Evolutionary conservation across 2,888 invertebrate genomes (phyloP).

Genomic region (Harpagoxenus sublaevis): DNA sequence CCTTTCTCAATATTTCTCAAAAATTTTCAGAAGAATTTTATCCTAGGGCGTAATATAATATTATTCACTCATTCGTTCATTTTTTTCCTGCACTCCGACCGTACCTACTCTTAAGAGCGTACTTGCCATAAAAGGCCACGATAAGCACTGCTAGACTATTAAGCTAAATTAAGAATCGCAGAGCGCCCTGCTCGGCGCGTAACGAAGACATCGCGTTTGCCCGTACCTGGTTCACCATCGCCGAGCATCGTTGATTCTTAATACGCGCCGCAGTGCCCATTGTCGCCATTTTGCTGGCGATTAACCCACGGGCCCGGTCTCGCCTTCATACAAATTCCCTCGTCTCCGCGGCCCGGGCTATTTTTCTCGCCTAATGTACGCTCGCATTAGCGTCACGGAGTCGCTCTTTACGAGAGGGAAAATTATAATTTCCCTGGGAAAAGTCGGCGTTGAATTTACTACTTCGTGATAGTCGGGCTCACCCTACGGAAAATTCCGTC

Average conservation of each 20-base stretch:
- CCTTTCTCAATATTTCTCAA: background rate
- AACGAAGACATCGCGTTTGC: constrained; percentile 39
- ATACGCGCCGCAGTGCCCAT: constrained; percentile 68
- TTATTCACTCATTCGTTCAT: background rate
- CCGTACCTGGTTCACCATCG: constrained; percentile 45
- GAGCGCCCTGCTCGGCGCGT: background rate
- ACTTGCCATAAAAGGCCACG: background rate
- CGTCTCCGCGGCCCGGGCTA: constrained; percentile 66
- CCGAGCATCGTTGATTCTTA: constrained; percentile 71
- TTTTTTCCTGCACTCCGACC: background rate
- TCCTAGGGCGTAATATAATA: background rate
- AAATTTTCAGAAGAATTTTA: constrained; percentile 1
- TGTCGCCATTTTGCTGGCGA: constrained; percentile 76
- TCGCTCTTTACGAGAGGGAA: constrained; percentile 75
- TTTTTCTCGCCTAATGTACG: constrained; percentile 79
- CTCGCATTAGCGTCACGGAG: constrained; percentile 78
- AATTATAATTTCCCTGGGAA: constrained; percentile 80
- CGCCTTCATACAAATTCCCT: constrained; percentile 72
- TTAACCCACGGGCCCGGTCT: constrained; percentile 70
- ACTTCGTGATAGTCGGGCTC: constrained; percentile 70
- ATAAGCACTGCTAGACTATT: constrained; percentile 24
- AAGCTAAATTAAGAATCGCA: constrained; percentile 45
- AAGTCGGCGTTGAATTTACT: constrained; percentile 77
- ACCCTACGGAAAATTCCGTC: constrained; percentile 49
- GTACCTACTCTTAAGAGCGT: background rate